Conservation (phyloP, 2,113 vertebrate genomes). For the Aythya baeri region DNA sequence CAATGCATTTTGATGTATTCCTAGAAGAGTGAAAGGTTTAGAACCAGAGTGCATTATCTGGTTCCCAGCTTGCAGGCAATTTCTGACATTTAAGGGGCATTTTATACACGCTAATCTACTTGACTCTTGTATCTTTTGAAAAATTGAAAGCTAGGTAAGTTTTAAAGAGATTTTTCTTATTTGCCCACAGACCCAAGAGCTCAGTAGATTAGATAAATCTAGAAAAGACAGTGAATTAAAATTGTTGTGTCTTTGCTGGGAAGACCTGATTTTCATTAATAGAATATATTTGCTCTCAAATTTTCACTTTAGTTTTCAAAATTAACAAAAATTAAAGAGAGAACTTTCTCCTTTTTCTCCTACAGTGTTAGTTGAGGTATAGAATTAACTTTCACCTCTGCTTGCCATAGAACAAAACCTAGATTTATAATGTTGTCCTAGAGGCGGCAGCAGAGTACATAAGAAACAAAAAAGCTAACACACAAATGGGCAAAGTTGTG, state of each 20-base stretch:
- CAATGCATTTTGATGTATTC: conserved; percentile 52
- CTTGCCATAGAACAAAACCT: not conserved
- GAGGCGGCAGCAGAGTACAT: conserved; percentile 78
- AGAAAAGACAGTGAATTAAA: not conserved
- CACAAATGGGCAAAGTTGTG: conserved; percentile 60
- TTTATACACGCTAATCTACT: not conserved
- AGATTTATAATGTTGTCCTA: conserved; percentile 72
- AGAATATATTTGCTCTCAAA: not conserved
- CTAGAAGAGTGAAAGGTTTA: conserved; percentile 21
- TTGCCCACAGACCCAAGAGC: not conserved
- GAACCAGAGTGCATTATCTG: not conserved
- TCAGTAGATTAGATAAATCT: not conserved
- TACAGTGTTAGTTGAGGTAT: not conserved
- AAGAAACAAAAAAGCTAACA: conserved; percentile 52
- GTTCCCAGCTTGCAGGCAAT: not conserved
- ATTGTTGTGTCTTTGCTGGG: not conserved
- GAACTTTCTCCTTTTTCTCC: not conserved
- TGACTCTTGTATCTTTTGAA: not conserved
- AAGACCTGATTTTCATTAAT: not conserved
- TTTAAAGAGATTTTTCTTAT: conserved; percentile 5
- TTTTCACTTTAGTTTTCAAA: not conserved
- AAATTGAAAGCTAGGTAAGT: not conserved
- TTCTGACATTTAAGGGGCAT: conserved; percentile 16
- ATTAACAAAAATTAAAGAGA: not conserved
- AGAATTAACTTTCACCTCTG: not conserved